A percentile compares a stretch with the other conserved stretches of the same genome.
These are phyloP conservation scores for Percopsis transmontana DNA, from an alignment of 2,113 vertebrate genomes.

Conservation along the genomic window DNA sequence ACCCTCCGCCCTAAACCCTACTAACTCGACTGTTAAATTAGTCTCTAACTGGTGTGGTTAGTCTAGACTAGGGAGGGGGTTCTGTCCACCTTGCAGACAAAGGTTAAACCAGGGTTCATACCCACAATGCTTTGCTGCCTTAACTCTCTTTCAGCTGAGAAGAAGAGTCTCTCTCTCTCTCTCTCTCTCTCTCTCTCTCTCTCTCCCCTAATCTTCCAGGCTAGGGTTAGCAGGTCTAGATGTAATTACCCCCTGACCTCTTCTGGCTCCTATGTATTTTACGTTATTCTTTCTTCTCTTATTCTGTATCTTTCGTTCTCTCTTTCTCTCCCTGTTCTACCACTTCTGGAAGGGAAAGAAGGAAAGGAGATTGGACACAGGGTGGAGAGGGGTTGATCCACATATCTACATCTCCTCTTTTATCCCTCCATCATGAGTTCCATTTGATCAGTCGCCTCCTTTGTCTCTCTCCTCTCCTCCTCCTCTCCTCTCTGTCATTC, in stretches of 20 bases:
- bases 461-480: no score
- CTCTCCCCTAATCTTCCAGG: constrained; percentile 20
- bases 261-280: constrained; percentile 18
- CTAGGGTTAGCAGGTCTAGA: constrained; percentile 46
- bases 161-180: constrained; percentile 21
- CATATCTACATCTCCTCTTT: no score
- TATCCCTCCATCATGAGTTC: no score
- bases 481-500: constrained; percentile 68
- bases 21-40: no score
- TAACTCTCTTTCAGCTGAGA: constrained; percentile 46
- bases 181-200: constrained; percentile 7
- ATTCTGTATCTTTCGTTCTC: constrained; percentile 68
- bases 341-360: no score
- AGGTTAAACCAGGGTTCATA: constrained; percentile 53
- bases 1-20: no score
- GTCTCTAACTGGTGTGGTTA: no score
- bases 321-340: background rate
- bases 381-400: no score
- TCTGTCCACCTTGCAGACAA: constrained; percentile 56
- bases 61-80: no score
- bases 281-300: constrained; percentile 43
- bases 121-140: constrained; percentile 35
- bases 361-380: no score
- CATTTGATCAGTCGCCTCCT: no score
- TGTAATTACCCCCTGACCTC: constrained; percentile 57